Evolutionary conservation across 1,140 invertebrate species (phyloP), one percentile per base, ranked within the genome.

Genomic region (Ceratitis capitata): DNA sequence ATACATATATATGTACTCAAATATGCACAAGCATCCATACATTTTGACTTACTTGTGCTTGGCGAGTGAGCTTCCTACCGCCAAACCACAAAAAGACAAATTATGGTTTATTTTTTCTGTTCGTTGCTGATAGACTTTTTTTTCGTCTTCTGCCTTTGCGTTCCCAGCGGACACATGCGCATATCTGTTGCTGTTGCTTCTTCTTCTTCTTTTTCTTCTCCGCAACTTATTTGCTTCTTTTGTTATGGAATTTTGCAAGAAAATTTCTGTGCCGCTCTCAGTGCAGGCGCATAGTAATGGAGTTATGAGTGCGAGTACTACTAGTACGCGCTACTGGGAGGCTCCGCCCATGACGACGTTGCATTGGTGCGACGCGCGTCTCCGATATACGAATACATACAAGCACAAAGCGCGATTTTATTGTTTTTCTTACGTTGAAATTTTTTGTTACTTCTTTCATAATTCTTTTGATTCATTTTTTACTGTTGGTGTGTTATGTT

Each of bases 211-310:
- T 26, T 42, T 78, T 74, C 39, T 78, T 26, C 51, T n/a, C 9
- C 51, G 19, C 7, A 1, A 5, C 16, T 47, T 35, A 12, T 19
- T 45, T 78, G 35, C 23, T 78, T 78, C 9, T 47, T 78, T 78
- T 78, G 23, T 1, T 10, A 10, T 39, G 69, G 19, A 12, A 47
- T 69, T 3, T 45, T 45, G 69, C 69, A 78, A 78, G 69, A 78
- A 47, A 78, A 45, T 26, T n/a, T 1, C 9, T 78, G 39, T 23
- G 69, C 39, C 69, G 69, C 69, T 78, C 69, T 47, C 69, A 47
- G 69, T 78, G 69, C 69, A 78, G 45, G 69, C 69, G 69, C 69
- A 78, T 45, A 78, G 26, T 78, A 78, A 78, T 78, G 69, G 69
- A 78, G 39, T 39, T n/a, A 19, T 39, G 51, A 56, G 51, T 56